Evolutionary conservation across 2,888 invertebrate species (phyloP).

Genomic region (Scaptomyza polygonia): DNA sequence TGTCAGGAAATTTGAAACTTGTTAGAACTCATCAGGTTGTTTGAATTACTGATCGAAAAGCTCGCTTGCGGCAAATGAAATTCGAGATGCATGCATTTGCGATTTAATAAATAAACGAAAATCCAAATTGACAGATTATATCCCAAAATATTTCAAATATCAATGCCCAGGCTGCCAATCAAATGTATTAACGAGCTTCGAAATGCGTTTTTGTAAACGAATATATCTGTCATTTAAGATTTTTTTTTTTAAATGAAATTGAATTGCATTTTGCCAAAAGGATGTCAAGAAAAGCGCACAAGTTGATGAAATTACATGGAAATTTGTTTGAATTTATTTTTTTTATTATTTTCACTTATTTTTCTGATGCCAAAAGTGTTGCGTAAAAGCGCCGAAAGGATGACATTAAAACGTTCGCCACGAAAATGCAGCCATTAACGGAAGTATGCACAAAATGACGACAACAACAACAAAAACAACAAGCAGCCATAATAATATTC

Average conservation of each 20-base stretch:
- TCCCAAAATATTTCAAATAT: conserved; percentile 31
- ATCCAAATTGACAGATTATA: conserved; percentile 30
- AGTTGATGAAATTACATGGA: conserved; percentile 12
- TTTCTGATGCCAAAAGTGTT: conserved; percentile 7
- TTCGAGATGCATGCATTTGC: conserved; percentile 53
- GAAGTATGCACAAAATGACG: conserved; percentile 21
- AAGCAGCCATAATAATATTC: background rate
- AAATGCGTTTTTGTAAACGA: conserved; percentile 6
- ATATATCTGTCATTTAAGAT: background rate
- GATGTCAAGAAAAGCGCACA: background rate
- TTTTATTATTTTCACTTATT: conserved; percentile 10
- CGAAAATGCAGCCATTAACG: conserved; percentile 38
- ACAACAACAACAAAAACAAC: conserved; percentile 5
- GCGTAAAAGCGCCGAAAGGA: conserved; percentile 16
- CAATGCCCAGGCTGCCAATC: conserved; percentile 29
- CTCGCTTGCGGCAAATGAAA: conserved; percentile 64
- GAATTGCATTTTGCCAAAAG: conserved; percentile 9
- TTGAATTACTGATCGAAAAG: conserved; percentile 13
- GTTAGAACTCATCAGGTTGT: conserved; percentile 45
- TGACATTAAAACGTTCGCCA: conserved; percentile 6
- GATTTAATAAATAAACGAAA: too few species aligned
- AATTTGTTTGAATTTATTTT: conserved; percentile 22
- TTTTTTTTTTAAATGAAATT: conserved; percentile 5
- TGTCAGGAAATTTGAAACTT: conserved; percentile 73
- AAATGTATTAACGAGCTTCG: conserved; percentile 6